Base-by-base conservation (phyloP, 1,140 invertebrate genomes). In the Cotesia vestalis region DNA sequence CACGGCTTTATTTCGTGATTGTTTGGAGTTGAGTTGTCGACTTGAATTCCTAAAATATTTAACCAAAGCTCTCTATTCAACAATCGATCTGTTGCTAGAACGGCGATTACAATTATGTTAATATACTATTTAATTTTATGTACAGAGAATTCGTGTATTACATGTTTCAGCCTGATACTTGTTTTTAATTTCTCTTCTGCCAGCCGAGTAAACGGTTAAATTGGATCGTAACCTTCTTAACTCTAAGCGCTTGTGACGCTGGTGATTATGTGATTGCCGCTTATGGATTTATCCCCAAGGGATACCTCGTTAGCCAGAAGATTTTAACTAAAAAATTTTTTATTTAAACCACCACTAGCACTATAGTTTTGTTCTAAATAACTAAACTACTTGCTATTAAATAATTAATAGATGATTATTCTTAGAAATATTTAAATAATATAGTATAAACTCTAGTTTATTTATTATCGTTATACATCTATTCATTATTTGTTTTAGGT, bases 141-240 rank as follows among this genome's bases (percentile, higher is more conserved):
- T 27, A 27, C 27, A 27, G 27, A 27, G 27, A 27, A 27, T 27
- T 2, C 27, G 27, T 27, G 27, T 27, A 27, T 27, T 2, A 27
- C 27, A 27, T 27, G 1, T 27, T 27, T 27, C 27, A 1, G 27
- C 27, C 40, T 46, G 40, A 9, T 40, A 64, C 36, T 68, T 57
- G 27, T 68, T 40, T 27, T 62, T 34, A 14, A 14, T 63, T 27
- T 34, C 40, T 55, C 53, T 36, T n/a, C 38, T 51, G 53, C 12
- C 51, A 46, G 67, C 51, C 51, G 46, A 71, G 61, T 70, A 62
- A 70, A 70, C 51, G 61, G 61, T 51, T 55, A 64, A 71, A 64
- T 71, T 64, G 61, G 61, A 38, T 64, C 46, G 51, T 57, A 71
- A 71, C 51, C 61, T 53, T 40, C 51, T 64, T 71, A 71, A 53